Conservation (phyloP, 2,888 invertebrate species). For the Fragum fragum region DNA sequence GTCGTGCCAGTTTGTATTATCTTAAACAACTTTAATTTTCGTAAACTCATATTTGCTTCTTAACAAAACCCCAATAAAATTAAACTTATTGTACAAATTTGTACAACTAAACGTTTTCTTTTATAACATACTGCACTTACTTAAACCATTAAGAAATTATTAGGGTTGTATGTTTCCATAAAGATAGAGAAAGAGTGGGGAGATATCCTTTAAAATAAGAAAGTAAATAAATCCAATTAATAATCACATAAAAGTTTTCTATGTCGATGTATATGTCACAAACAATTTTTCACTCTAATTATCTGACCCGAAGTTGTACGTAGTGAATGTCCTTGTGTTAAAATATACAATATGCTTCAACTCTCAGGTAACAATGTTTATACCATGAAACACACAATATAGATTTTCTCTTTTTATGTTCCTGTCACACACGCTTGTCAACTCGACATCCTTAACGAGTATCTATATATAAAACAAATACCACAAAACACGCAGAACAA, state of each 20-base stretch:
- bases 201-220: no score
- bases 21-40: conserved; percentile 87
- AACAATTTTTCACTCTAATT: neutral
- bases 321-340: conserved; percentile 16
- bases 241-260: no score
- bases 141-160: neutral
- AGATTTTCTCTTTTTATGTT: conserved; percentile 25
- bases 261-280: neutral
- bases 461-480: conserved; percentile 2
- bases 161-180: no score
- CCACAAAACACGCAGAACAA: neutral
- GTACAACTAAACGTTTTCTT: neutral
- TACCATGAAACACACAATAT: conserved; percentile 17
- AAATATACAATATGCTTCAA: conserved; percentile 1
- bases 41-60: conserved; percentile 70
- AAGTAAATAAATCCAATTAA: no score
- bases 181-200: no score
- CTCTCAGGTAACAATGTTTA: conserved; percentile 13
- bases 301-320: neutral
- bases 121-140: neutral
- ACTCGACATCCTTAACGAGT: neutral
- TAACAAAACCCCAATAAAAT: neutral
- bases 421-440: conserved; percentile 20
- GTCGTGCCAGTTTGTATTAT: conserved; percentile 73
- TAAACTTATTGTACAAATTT: neutral